A percentile compares a stretch with the other conserved stretches of the same genome.
phyloP scores from a whole-genome alignment of 2,797 vertebrate species.

The Halcyon smyrnensis region DNA sequence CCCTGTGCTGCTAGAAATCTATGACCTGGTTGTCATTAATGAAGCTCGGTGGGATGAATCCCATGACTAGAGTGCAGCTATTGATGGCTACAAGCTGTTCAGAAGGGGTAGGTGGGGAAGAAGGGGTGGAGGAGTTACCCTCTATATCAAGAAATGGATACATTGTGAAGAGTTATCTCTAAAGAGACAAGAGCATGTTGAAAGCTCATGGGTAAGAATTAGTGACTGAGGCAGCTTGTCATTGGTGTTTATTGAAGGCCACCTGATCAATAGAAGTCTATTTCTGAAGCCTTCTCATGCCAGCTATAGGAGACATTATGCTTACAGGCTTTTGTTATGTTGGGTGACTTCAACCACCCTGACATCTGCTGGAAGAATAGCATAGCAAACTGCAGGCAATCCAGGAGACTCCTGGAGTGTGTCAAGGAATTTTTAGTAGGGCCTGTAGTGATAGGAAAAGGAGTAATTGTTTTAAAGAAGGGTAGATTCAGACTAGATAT shows the following conservation, averaged over 20 bases:
- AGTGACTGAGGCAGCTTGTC: not conserved
- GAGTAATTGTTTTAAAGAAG: not conserved
- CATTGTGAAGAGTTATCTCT: not conserved
- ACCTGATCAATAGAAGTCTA: rapidly evolving
- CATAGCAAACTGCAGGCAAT: not conserved
- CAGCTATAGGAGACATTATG: rapidly evolving
- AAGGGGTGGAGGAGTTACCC: rapidly evolving
- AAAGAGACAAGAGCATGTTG: not conserved
- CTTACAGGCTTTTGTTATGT: not conserved
- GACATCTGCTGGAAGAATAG: not conserved
- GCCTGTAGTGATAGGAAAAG: not conserved
- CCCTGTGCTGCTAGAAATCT: not conserved
- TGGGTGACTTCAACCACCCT: not conserved
- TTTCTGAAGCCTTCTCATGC: not conserved
- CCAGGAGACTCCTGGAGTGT: too few relatives aligned
- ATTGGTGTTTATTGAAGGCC: not conserved
- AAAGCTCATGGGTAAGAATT: not conserved
- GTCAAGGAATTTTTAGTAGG: not conserved
- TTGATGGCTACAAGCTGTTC: not conserved
- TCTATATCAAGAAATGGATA: not conserved
- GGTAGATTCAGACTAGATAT: not conserved
- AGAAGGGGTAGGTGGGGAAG: not conserved
- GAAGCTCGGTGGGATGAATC: not conserved
- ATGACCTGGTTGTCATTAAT: not conserved
- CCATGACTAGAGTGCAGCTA: not conserved